Conservation (phyloP, 2,113 vertebrate genomes). For the Odobenus rosmarus region DNA sequence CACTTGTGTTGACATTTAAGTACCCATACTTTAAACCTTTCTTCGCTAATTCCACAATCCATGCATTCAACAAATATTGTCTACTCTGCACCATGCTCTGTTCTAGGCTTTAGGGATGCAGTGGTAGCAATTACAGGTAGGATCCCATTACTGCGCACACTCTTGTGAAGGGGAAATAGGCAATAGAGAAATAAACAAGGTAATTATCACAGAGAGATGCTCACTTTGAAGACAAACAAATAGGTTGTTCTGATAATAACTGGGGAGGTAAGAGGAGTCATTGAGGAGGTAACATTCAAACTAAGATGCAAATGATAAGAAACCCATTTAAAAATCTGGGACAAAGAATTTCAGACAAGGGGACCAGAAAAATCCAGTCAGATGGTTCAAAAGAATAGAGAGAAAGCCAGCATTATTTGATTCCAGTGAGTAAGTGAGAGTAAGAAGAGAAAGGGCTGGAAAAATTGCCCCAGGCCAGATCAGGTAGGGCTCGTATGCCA, state of each 20-base stretch:
- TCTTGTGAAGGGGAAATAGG: background rate
- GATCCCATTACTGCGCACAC: background rate
- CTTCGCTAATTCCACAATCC: background rate
- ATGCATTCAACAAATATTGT: background rate
- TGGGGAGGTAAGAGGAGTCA: background rate
- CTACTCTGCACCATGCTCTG: background rate
- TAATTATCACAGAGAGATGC: background rate
- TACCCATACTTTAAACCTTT: background rate
- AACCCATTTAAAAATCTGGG: background rate
- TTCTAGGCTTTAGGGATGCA: background rate
- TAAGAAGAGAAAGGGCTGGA: background rate
- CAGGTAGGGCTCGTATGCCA: background rate
- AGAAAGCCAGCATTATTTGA: background rate
- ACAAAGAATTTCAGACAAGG: background rate
- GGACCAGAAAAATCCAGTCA: background rate
- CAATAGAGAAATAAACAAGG: background rate
- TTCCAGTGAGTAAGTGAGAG: background rate
- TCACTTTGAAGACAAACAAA: background rate
- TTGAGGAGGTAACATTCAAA: background rate
- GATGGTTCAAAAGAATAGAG: background rate
- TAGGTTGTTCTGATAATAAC: background rate
- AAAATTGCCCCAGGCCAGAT: background rate
- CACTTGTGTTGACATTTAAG: background rate
- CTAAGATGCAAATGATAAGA: background rate
- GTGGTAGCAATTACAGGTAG: background rate